These are phyloP conservation scores for Apotomis turbidana DNA, from an alignment of 2,888 invertebrate genomes.

Conservation along the genomic window DNA sequence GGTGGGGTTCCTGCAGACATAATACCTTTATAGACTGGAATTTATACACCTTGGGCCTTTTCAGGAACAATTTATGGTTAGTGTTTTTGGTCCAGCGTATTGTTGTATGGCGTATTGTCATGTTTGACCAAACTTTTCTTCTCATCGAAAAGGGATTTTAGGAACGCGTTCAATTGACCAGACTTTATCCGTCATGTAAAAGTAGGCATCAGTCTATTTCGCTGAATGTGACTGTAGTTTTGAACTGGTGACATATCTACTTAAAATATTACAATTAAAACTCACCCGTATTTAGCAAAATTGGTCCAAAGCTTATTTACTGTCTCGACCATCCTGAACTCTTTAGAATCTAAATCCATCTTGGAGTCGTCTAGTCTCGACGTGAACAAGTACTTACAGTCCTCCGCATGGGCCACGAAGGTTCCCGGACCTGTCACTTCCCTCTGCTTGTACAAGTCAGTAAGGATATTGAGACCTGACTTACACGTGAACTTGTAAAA, in stretches of 20 bases:
- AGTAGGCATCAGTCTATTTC: no score
- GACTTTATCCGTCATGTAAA: neutral
- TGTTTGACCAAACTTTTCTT: no score
- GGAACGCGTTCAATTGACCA: no score
- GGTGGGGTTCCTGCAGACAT: conserved; percentile 46
- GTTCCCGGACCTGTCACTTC: conserved; percentile 43
- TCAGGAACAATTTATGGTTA: no score
- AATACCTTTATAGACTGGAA: no score
- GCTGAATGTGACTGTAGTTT: no score
- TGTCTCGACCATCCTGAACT: conserved; percentile 52
- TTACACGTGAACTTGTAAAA: conserved; percentile 58
- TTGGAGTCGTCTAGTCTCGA: conserved; percentile 43
- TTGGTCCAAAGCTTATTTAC: conserved; percentile 57
- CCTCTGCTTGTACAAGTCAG: conserved; percentile 43
- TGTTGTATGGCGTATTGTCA: no score
- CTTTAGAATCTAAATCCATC: conserved; percentile 46
- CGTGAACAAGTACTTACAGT: conserved; percentile 54
- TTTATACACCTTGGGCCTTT: no score
- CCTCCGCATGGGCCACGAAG: conserved; percentile 53
- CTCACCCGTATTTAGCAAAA: conserved; percentile 60
- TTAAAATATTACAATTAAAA: neutral
- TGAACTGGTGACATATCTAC: no score
- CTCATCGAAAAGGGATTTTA: no score
- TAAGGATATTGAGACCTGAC: conserved; percentile 55
- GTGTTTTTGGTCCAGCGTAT: no score